A percentile compares a stretch with the other conserved stretches of the same genome.
phyloP scores from a whole-genome alignment of 2,888 invertebrate species.

The Diarsia rubi region DNA sequence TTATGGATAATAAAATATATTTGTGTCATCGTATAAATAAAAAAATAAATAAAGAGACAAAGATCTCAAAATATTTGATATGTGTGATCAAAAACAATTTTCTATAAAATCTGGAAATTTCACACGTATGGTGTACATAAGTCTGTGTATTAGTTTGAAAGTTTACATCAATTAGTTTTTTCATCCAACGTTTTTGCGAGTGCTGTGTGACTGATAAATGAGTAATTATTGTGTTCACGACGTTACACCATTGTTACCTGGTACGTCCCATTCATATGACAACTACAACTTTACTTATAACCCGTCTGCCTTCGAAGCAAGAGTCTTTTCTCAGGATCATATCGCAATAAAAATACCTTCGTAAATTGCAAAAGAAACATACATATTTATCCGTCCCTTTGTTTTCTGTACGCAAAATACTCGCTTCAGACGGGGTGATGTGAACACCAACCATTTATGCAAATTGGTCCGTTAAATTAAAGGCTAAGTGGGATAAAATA shows the following conservation, averaged over 20 bases:
- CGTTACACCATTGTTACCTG: constrained; percentile 38
- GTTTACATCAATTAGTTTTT: constrained; percentile 34
- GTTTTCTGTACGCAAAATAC: no score
- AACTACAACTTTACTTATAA: neutral
- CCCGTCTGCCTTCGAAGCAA: no score
- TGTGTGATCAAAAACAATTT: constrained; percentile 55
- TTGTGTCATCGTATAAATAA: constrained; percentile 52
- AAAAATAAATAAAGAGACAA: constrained; percentile 56
- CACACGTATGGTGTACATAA: constrained; percentile 37
- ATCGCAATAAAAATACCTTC: no score
- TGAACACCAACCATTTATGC: no score
- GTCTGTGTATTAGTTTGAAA: constrained; percentile 40
- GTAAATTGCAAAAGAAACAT: neutral
- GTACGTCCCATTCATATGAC: constrained; percentile 16
- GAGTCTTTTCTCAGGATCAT: no score
- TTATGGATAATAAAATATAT: constrained; percentile 62
- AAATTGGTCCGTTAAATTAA: neutral
- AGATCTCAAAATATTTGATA: constrained; percentile 60
- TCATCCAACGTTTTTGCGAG: constrained; percentile 28
- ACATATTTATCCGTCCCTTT: neutral
- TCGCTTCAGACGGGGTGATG: no score
- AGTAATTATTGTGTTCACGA: constrained; percentile 40
- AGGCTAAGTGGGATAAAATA: neutral
- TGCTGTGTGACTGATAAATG: constrained; percentile 34
- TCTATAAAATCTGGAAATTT: constrained; percentile 35